phyloP scores from a whole-genome alignment of 2,113 vertebrate species.

The Mugil cephalus region DNA sequence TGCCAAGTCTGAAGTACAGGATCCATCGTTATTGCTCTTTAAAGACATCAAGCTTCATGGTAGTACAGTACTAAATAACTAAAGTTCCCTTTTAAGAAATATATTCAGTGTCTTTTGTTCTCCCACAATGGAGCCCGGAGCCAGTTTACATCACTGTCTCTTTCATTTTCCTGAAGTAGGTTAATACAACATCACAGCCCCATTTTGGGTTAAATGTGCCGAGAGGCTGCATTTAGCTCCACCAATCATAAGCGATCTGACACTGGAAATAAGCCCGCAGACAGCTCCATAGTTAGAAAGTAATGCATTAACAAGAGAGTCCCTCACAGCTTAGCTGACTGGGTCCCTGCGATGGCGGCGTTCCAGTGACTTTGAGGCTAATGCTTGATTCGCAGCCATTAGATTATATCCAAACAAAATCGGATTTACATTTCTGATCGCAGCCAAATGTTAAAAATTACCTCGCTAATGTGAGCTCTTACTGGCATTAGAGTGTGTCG shows the following conservation, averaged over 20 bases:
- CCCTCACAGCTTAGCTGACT: conserved; percentile 43
- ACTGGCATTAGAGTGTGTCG: conserved; percentile 30
- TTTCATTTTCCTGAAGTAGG: conserved; percentile 17
- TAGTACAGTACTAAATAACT: not conserved
- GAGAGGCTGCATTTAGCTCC: conserved; percentile 13
- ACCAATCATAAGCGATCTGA: conserved; percentile 30
- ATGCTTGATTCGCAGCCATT: conserved; percentile 55
- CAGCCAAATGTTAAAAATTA: conserved; percentile 44
- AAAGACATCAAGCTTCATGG: not conserved
- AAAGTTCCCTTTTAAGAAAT: not conserved
- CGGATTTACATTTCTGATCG: conserved; percentile 62
- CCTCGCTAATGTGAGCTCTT: conserved; percentile 43
- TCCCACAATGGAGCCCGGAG: not conserved
- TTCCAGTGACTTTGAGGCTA: conserved; percentile 48
- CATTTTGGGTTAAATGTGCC: conserved; percentile 32
- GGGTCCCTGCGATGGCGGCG: conserved; percentile 45
- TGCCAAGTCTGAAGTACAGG: not conserved
- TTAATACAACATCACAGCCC: conserved; percentile 23
- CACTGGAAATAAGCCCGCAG: conserved; percentile 45
- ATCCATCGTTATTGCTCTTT: not conserved
- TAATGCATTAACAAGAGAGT: conserved; percentile 53
- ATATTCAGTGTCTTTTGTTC: conserved; percentile 6
- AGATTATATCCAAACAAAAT: conserved; percentile 67
- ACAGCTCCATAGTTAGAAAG: conserved; percentile 42
- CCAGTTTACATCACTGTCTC: not conserved